Base-by-base conservation (phyloP, 2,888 invertebrate genomes). In the Ferdinandea cuprea region DNA sequence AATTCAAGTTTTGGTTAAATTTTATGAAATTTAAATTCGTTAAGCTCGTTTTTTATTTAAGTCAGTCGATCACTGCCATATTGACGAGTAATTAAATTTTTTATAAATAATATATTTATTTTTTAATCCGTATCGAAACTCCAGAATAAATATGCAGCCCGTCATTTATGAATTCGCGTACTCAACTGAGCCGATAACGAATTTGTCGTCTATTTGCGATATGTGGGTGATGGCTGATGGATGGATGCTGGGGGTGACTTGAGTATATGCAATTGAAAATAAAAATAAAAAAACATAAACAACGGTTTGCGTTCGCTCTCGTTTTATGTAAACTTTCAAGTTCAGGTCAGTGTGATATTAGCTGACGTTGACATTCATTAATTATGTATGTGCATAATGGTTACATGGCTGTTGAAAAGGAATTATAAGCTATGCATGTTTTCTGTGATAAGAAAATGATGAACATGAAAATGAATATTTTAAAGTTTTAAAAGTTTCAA, bases 281-380 rank as follows among this genome's bases (percentile, higher is more conserved):
- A 25, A 25, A 25, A 25, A 25, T 3, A 25, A 25, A 25, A 2
- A 25, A 59, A 28, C 44, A 65, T 71, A 76, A 50, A 58, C 81
- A 65, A 58, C 13, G 44, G 11, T 65, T 37, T 44, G 13, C 46
- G 50, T 44, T 65, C 42, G 69, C 58, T 32, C 21, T 58, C 25
- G 21, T 46, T 46, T 13, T 46, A 28, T 66, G 52, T 59, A 69
- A 72, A 78, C 68, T 63, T 72, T 78, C 83, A 83, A 83, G 83
- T 83, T 83, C 83, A 83, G 83, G 83, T 83, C 83, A 83, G 78
- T 78, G 83, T 68, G 68, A 77, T 78, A 83, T 54, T 63, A 63
- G 61, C 46, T 73, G 72, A 72, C 61, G 77, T 77, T 78, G 83
- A 78, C 83, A 78, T 83, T 78, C 78, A 61, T 21, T 59, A 71